Base-by-base conservation (phyloP, 1,140 invertebrate species). In the Pachypsylla venusta region DNA sequence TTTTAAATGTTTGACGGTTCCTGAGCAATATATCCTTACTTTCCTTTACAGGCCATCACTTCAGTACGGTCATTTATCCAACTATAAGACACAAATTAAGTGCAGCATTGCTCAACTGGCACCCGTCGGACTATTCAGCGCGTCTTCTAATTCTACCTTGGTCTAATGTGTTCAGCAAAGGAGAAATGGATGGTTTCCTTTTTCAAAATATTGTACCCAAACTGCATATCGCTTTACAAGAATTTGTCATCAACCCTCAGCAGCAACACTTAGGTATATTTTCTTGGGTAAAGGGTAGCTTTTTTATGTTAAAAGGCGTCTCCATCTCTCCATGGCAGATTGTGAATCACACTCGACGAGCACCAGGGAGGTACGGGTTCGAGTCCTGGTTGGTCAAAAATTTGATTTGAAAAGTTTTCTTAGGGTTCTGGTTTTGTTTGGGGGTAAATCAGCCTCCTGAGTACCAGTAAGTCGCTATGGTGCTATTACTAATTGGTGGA, bases 191-290 rank as follows among this genome's bases (percentile, higher is more conserved):
- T 54, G 81, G 84, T 5, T 90, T 98, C 68, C 70, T 98, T 25
- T 75, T 89, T 1, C 87, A 86, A 64, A 88, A 95, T 72, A 91
- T 98, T 60, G 72, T 96, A 53, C 93, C 94, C 1, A 96, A 97
- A 70, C 72, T 95, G 22, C 83, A 88, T 70, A 70, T 79, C 42
- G 81, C 80, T 20, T 72, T 94, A 54, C 74, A 78, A 16, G 77
- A 81, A 60, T 81, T 94, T 62, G 74, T 83, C 1, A 85, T 98
- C n/a, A 91, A 92, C 73, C 90, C 93, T 1, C 78, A 83, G 66
- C 79, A 86, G 63, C 89, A 93, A 69, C 77, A 82, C 67, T 70
- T 89, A 62, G 84, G 84, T 78, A 61, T 60, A 20, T 63, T 39
- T 53, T 65, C 68, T 22, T 58, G 70, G 67, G 67, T 62, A 53